Evolutionary conservation across 2,113 vertebrate species (phyloP).

Genomic region (Eurypyga helias): DNA sequence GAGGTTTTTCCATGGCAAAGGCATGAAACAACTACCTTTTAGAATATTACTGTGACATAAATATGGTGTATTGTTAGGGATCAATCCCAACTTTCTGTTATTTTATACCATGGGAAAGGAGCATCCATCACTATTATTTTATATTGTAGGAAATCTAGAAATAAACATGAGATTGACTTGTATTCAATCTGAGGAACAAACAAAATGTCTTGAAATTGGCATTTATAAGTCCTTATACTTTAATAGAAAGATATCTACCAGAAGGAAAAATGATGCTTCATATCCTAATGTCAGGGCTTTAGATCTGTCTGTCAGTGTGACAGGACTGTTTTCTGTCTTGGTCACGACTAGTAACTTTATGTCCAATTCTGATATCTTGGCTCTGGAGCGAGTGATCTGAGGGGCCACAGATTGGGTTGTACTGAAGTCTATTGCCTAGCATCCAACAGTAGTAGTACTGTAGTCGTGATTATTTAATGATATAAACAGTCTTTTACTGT

Average conservation of each 20-base stretch:
- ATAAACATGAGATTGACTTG: not conserved
- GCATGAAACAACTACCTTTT: not conserved
- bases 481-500: not conserved
- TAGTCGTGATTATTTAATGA: not conserved
- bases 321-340: not conserved
- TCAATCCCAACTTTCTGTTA: not conserved
- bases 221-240: not conserved
- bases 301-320: not conserved
- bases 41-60: not conserved
- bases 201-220: not conserved
- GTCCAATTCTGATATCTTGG: accelerated
- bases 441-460: not conserved
- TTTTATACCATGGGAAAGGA: not conserved
- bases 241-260: not conserved
- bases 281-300: not conserved
- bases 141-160: not conserved
- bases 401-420: not conserved
- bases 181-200: not conserved
- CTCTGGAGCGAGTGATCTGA: not conserved
- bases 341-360: not conserved
- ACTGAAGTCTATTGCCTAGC: not conserved
- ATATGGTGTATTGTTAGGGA: not conserved
- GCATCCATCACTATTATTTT: not conserved
- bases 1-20: not conserved
- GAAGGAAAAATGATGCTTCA: not conserved